A percentile compares a stretch with the other conserved stretches of the same genome.
Evolutionary conservation across 2,113 vertebrate genomes (phyloP).

Genomic region (Melanostigma gelatinosum): DNA sequence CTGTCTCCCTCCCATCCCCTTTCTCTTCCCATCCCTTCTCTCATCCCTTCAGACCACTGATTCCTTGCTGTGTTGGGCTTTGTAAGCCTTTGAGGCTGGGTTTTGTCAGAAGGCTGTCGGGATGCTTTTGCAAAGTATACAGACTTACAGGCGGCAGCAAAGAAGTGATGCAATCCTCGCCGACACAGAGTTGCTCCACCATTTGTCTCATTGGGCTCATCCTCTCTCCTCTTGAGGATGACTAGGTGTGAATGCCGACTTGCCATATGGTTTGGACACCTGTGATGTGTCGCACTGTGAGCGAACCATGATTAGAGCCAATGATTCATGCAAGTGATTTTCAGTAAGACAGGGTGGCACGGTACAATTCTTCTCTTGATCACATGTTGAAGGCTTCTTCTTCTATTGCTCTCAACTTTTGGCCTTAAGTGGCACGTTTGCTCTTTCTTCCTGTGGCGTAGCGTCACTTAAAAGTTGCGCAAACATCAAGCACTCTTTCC

Average conservation of each 20-base stretch:
- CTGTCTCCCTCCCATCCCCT: neutral
- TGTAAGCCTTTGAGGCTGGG: slow-evolving; percentile 15
- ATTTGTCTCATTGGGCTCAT: slow-evolving; percentile 18
- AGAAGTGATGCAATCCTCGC: slow-evolving; percentile 17
- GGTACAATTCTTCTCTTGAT: neutral
- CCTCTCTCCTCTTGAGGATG: slow-evolving; percentile 13
- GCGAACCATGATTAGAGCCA: slow-evolving; percentile 6
- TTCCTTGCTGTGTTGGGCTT: slow-evolving; percentile 8
- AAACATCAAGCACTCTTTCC: slow-evolving; percentile 28
- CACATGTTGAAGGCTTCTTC: neutral
- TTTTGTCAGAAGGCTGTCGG: slow-evolving; percentile 17
- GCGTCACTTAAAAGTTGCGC: neutral
- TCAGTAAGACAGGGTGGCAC: neutral
- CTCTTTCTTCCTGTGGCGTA: neutral
- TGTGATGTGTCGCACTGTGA: slow-evolving; percentile 13
- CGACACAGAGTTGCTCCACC: slow-evolving; percentile 22
- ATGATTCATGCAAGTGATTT: slow-evolving; percentile 8
- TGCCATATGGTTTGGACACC: slow-evolving; percentile 41
- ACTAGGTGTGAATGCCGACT: slow-evolving; percentile 29
- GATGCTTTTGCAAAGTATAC: slow-evolving; percentile 30
- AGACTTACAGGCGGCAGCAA: slow-evolving; percentile 11
- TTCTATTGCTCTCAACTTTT: neutral
- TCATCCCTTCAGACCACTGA: slow-evolving; percentile 9
- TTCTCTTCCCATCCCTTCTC: neutral
- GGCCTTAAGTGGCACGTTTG: neutral